Base-by-base conservation (phyloP, 1,140 invertebrate species). In the Hormaphis cornu region DNA sequence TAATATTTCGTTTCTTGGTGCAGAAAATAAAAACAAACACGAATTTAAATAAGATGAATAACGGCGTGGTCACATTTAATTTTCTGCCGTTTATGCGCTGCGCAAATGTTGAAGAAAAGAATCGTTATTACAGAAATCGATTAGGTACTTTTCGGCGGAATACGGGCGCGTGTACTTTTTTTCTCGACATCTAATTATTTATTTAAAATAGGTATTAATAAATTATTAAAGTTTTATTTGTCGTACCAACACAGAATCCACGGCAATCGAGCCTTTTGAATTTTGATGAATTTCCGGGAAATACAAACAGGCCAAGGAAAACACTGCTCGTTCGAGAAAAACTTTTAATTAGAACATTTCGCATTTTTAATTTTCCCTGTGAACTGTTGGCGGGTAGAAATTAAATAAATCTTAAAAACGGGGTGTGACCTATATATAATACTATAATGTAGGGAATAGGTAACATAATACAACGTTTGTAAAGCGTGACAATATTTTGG, bases 281-380 rank as follows among this genome's bases (percentile, higher is more conserved):
- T 33, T 54, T 54, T 54, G 28, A 54, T 35, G 52, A 54, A 54
- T 58, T 40, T 58, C 35, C 35, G 20, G 20, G 30, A 3, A n/a
- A 37, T 37, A 20, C 22, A 14, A 40, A 58, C 54, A 40, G n/a
- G 20, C 33, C 20, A 37, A 40, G 54, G 40, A 58, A 40, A 58
- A 24, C 33, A 40, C 18, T 58, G 24, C 14, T 40, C 35, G 54
- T 58, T 30, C 20, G 54, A 20, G 3, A 40, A n/a, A 58, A 58
- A 58, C 54, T 58, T 58, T 58, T 58, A 58, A 58, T 58, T 58
- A 58, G 54, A 58, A 58, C 33, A 58, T 40, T 58, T 40, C 40
- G 20, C 24, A 35, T 58, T 58, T 54, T 58, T 58, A 58, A 58
- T 58, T 58, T 58, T 58, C 54, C 40, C 24, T 26, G 33, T 14